A percentile compares a stretch with the other conserved stretches of the same genome.
These are phyloP conservation scores for Nematolebias whitei DNA, from an alignment of 2,113 vertebrate species.

Conservation along the genomic window DNA sequence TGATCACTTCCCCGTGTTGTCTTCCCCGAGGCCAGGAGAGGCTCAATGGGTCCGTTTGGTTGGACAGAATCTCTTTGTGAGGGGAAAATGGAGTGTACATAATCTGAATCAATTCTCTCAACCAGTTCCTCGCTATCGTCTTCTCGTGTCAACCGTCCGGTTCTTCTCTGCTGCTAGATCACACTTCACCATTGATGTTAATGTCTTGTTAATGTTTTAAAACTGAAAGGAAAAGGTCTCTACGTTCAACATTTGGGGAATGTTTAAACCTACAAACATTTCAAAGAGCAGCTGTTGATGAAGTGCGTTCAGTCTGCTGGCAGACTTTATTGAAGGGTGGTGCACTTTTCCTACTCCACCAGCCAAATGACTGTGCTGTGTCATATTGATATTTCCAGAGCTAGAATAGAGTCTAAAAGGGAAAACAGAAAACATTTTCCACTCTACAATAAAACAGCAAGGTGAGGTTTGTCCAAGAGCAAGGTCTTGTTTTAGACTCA, in stretches of 20 bases:
- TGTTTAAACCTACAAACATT: constrained; percentile 1
- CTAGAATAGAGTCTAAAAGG: constrained; percentile 45
- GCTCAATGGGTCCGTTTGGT: constrained; percentile 55
- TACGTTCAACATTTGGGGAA: constrained; percentile 7
- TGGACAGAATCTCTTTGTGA: constrained; percentile 68
- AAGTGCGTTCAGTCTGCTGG: constrained; percentile 32
- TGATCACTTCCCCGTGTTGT: constrained; percentile 11
- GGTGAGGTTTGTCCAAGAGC: constrained; percentile 31
- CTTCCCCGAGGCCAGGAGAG: constrained; percentile 54
- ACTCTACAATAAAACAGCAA: constrained; percentile 57
- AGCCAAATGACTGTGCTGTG: constrained; percentile 44
- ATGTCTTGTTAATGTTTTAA: no score
- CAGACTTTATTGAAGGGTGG: constrained; percentile 41
- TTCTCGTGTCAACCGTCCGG: neutral
- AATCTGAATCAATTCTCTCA: constrained; percentile 66
- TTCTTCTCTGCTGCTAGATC: no score
- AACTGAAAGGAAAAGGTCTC: neutral
- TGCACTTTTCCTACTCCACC: constrained; percentile 54
- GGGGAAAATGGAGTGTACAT: constrained; percentile 72
- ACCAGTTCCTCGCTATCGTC: constrained; percentile 18
- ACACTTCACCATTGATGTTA: neutral
- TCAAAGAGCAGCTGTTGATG: constrained; percentile 41
- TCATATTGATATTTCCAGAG: constrained; percentile 69
- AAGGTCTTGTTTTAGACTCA: constrained; percentile 30
- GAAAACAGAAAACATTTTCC: constrained; percentile 63